Evolutionary conservation across 2,797 vertebrate species (phyloP), one percentile per base, ranked within the genome.

Genomic region (Microchirus variegatus): DNA sequence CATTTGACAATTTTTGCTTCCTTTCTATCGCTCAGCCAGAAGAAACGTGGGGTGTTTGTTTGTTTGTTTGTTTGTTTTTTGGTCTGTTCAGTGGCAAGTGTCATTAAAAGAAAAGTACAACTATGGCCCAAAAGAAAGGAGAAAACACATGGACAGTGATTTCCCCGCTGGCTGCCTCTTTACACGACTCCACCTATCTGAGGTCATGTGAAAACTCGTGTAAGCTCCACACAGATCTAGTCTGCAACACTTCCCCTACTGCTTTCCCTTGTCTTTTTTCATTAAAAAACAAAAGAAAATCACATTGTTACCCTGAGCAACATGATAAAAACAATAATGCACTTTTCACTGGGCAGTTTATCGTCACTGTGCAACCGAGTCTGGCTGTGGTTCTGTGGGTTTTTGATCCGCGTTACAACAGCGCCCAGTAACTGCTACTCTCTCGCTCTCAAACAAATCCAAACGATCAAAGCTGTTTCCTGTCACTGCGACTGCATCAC

Each of bases 81-180:
- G 95, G 95, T 96, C 94, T 96, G 95, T 95, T 95, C 93, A 94
- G 95, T 96, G 95, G 94, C 94, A 94, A 96, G 94, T 95, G 95
- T 95, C 93, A 88, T 92, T 93, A 93, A 94, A 91, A 88, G 93
- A 94, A 94, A 94, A 94, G 90, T 89, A 75, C 60, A 93, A 95
- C 90, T 90, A 93, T 92, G 93, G 92, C 80, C 80, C 22, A 22
- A 22, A 22, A 22, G 5, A 3, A 22, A 22, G 19, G 4, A 22
- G 4, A 67, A 85, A 84, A 86, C 82, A 84, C 17, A 81, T 74
- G 80, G 82, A 85, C 70, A 55, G 82, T 82, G 85, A 77, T 83
- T 90, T 75, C 84, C 84, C 84, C 76, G 83, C 87, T 90, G 84
- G 83, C 84, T 81, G 73, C 74, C 72, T 81, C 71, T 77, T 77